Evolutionary conservation across 2,888 invertebrate genomes (phyloP), one percentile per base, ranked within the genome.

Genomic region (Eustalomyia histrio): DNA sequence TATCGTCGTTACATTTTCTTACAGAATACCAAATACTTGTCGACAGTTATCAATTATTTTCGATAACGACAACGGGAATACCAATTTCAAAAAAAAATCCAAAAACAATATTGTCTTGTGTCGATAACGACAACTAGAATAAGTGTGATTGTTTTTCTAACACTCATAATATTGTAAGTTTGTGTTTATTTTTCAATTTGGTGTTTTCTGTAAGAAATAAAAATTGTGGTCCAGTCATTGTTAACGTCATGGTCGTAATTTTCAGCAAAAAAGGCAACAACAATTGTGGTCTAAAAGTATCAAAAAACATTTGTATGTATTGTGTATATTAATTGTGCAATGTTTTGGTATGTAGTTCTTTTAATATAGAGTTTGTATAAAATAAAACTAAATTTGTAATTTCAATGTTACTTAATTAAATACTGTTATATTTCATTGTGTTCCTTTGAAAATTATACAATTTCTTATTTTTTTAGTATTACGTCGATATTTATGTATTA

Each of bases 331-430:
- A 57, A 57, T 68, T 55, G 65, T 55, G 39, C 33, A 65, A n/a
- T 21, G 35, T 21, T 21, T 43, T 43, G 21, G 16, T 17, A 24
- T 24, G n/a, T 16, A 16, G 57, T 57, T n/a, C 21, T 16, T 57
- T 24, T 24, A 24, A 57, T 2, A 24, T n/a, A n/a, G 21, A 39
- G 16, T 39, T 8, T 21, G 1, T 16, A 0, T 55, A 29, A 29
- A 50, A 50, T 52, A 18, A 67, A 67, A 87, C 86, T 87, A 87
- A 87, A 87, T 87, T 87, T 87, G 87, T 87, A 87, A 87, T 88
- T 88, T 87, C 87, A 85, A 87, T 87, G 87, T 87, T 87, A 87
- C 87, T 87, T 87, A 87, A 87, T 87, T 88, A 87, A 87, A 87
- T 88, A 87, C 87, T 86, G 86, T 88, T 87, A 87, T 86, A 88